Evolutionary conservation across 1,140 invertebrate genomes (phyloP), one percentile per base, ranked within the genome.

Genomic region (Hestina assimilis): DNA sequence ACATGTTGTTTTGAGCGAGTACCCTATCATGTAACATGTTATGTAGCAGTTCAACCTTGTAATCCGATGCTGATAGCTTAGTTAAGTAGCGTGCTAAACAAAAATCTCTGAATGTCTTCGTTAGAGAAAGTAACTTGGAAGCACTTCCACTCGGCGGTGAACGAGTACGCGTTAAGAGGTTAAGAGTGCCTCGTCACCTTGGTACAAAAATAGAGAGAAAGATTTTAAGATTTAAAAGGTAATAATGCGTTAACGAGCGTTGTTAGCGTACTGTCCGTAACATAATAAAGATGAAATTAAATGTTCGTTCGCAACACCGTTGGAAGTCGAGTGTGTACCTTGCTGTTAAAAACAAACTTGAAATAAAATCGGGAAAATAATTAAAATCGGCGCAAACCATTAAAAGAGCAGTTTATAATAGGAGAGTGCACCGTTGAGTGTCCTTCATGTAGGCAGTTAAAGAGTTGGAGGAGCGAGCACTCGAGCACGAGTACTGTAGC

Each of bases 371-470:
- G 68, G 66, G 72, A 65, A 74, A 84, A 81, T 85, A 81, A 87
- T 87, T 87, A 85, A 87, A 87, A 87, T 83, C 76, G 75, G 72
- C 75, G 76, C 76, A 77, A 81, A 76, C 82, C 79, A 87, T 87
- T 87, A 85, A 87, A 87, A 87, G 84, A 81, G 82, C 84, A 87
- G 80, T 85, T 84, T 87, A 85, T 85, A 85, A 85, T 85, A 81
- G 80, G 82, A 83, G 82, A 87, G 82, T 82, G 81, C 78, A 79
- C 66, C 51, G 77, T 84, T 61, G 65, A 87, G 84, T 70, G 76
- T 84, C 75, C 84, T 87, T 80, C 84, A 83, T 87, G 82, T 87
- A 87, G 84, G 84, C 82, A 87, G 84, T 87, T 87, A 87, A 85
- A 87, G 84, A 85, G 84, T 87, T 85, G 84, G 81, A 85, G 79